Base-by-base conservation (phyloP, 2,797 vertebrate species). In the Propithecus perrieri region DNA sequence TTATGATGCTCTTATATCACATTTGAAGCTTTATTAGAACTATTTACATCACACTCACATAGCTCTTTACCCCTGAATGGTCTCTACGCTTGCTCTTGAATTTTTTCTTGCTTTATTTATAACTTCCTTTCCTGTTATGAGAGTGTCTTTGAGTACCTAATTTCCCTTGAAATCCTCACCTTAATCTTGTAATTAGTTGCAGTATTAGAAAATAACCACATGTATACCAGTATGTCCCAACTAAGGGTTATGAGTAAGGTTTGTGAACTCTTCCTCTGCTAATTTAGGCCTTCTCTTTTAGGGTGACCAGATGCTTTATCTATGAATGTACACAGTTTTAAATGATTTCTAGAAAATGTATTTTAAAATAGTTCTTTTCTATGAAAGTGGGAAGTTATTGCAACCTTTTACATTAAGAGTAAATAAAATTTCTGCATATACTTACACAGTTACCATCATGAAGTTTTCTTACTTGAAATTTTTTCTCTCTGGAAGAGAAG, bases 361-460 rank as follows among this genome's bases (percentile, higher is more conserved):
- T 50, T 24, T 85, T 78, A 76, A 96, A 83, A 90, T 55, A 63
- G 24, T 17, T 92, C 38, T 81, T 71, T 17, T 83, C 3, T 20
- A 65, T 35, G 46, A 85, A 93, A 87, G 3, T 74, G 69, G 91
- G 55, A 11, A 41, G 72, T 93, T 74, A 30, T 18, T 72, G 4
- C 57, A 93, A 35, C 4, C 35, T 87, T 93, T 95, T 74, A 69
- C 38, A 80, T 41, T 83, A 61, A 91, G 10, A 81, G 55, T 76
- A 92, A 85, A 75, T 67, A 35, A 20, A 87, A 67, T 53, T 57
- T n/a, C 33, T 57, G 1, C 28, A 14, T 63, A 48, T 88, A 96
- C 96, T 93, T 93, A 97, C 95, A 75, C 93, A 95, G 26, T 5
- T 0, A 7, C 7, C 5, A 55, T 97, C 57, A 88, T 97, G 63